Conservation (phyloP, 2,113 vertebrate species). For the Archocentrus centrarchus region DNA sequence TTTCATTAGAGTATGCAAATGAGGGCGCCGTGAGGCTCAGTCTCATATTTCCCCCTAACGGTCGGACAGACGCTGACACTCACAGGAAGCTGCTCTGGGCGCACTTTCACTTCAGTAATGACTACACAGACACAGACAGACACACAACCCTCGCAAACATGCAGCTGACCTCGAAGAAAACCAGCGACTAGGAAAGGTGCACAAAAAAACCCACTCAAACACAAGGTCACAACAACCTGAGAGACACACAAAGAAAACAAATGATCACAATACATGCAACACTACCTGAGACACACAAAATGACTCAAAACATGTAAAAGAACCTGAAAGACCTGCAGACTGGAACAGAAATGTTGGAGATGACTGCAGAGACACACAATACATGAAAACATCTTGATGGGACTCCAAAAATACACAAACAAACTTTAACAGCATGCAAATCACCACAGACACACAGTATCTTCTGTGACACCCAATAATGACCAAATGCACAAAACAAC, state of each 20-base stretch:
- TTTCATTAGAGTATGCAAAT: conserved; percentile 94
- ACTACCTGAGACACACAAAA: too few relatives aligned
- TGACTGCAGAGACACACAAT: background rate
- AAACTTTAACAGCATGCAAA: background rate
- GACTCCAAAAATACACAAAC: background rate
- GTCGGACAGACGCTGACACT: background rate
- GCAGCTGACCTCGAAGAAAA: too few relatives aligned
- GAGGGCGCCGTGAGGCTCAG: conserved; percentile 45
- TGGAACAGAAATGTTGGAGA: background rate
- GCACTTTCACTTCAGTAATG: background rate
- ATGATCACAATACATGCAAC: too few relatives aligned
- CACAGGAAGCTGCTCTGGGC: conserved; percentile 1
- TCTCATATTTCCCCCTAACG: conserved; percentile 57
- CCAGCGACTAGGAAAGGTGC: too few relatives aligned
- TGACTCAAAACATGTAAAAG: background rate
- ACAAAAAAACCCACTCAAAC: too few relatives aligned
- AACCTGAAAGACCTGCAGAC: background rate
- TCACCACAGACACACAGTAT: background rate
- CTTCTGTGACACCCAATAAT: background rate
- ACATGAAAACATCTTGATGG: background rate
- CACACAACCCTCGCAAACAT: too few relatives aligned
- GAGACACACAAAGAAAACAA: too few relatives aligned
- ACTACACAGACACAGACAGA: background rate
- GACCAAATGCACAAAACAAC: background rate
- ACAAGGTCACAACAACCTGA: too few relatives aligned